phyloP scores from a whole-genome alignment of 2,113 vertebrate species.

The Anolis sagrei region DNA sequence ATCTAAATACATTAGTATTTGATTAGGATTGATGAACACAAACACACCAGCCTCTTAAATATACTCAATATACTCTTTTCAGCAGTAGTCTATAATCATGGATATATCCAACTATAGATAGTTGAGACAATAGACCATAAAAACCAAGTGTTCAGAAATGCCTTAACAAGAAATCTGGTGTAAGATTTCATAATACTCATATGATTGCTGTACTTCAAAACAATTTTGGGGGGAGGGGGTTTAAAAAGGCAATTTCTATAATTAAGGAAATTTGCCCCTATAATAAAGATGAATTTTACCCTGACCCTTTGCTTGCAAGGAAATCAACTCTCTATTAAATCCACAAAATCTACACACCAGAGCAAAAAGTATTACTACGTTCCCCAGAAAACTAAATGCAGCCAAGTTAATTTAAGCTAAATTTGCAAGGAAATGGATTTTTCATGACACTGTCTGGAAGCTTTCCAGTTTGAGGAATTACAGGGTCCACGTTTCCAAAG shows the following conservation, averaged over 20 bases:
- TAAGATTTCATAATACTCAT: not conserved
- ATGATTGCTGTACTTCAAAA: not conserved
- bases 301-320: not conserved
- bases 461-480: constrained; percentile 40
- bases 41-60: not conserved
- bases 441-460: constrained; percentile 52
- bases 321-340: not conserved
- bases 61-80: not conserved
- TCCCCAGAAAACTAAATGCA: not conserved
- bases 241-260: not conserved
- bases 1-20: not conserved
- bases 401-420: constrained; percentile 53
- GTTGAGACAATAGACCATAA: constrained; percentile 57
- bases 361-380: rapidly evolving
- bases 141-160: constrained; percentile 53
- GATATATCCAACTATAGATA: constrained; percentile 26
- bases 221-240: not conserved
- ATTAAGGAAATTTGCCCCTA: not conserved
- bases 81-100: not conserved
- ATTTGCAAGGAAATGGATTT: constrained; percentile 56
- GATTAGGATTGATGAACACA: not conserved
- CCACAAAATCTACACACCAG: not conserved
- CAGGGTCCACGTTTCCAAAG: not conserved
- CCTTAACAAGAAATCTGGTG: not conserved
- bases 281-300: not conserved